Evolutionary conservation across 2,888 invertebrate genomes (phyloP).

Genomic region (Kryphioiulus occultus): DNA sequence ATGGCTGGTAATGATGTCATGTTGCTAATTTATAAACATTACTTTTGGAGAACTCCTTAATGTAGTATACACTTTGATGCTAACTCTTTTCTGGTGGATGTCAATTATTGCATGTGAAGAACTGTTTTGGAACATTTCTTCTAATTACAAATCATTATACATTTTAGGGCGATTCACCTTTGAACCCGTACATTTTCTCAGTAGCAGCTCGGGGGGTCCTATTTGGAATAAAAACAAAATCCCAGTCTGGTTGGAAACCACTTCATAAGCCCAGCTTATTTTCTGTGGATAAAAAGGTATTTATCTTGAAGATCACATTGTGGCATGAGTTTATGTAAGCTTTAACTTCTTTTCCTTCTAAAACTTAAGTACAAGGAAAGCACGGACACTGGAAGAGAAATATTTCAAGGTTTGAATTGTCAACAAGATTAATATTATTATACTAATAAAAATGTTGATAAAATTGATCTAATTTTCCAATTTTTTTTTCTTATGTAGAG

Average conservation of each 20-base stretch:
- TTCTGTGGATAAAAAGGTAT: conserved; percentile 56
- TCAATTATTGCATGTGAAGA: too few species aligned
- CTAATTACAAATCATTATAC: conserved; percentile 6
- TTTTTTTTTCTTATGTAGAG: neutral
- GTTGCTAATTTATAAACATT: too few species aligned
- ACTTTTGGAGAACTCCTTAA: too few species aligned
- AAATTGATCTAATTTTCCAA: neutral
- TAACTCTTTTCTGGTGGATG: too few species aligned
- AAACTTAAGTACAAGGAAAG: neutral
- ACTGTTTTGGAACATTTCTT: neutral
- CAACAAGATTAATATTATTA: neutral
- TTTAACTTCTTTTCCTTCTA: neutral
- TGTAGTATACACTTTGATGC: too few species aligned
- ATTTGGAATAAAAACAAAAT: neutral
- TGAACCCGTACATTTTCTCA: conserved; percentile 33
- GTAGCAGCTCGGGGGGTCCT: conserved; percentile 42
- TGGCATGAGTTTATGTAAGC: neutral
- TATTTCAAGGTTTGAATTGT: neutral
- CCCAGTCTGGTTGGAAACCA: conserved; percentile 59
- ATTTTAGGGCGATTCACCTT: neutral
- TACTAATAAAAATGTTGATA: neutral
- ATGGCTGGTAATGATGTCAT: conserved; percentile 37
- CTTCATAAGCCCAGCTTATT: conserved; percentile 62
- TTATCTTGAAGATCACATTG: neutral
- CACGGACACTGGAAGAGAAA: neutral